Base-by-base conservation (phyloP, 35 echinoderm and acorn worm species). In the Chiridota heheva region DNA sequence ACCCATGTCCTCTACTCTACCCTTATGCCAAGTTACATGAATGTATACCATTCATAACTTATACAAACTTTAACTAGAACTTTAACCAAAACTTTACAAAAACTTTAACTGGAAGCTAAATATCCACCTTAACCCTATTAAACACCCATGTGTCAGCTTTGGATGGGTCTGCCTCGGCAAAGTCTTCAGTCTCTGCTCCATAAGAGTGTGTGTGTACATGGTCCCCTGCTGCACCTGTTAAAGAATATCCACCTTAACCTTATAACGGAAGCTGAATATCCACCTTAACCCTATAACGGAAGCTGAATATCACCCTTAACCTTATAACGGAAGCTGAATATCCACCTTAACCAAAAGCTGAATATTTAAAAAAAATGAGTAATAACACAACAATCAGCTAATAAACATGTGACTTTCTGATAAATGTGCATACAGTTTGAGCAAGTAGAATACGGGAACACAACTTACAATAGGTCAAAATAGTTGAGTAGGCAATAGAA, bases 111-210 rank as follows among this genome's bases (percentile, higher is more conserved):
- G 29, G 20, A 2, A 58, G 33, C 26, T 28, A 1, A 10, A 5
- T 24, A 58, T 20, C 83, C 75, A 96, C 91, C 87, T 86, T 72
- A 5, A 96, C 92, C 72, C 84, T 33, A 58, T 96, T 82, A 77
- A 96, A 96, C 22, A 91, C 87, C 93, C 87, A 90, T 4, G 82
- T 87, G 42, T 96, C 87, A 35, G 89, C 57, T 40, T 78, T 87
- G 16, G 87, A 87, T 37, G 87, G 70, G 80, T 96, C 93, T 64
- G 76, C 78, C 38, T 81, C 92, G 36, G 93, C 93, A 83, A 96
- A 96, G 76, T 96, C 93, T 72, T 96, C 93, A 69, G 67, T 87
- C 45, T 90, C 93, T 46, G 88, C 82, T 61, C 83, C 70, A 33
- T 90, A 91, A 2, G 84, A 77, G 63, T 96, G 58, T 15, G 77